Percentiles rank a stretch among this genome's conserved stretches.
phyloP scores from a whole-genome alignment of 2,888 invertebrate genomes.

The Mythimna albipuncta region DNA sequence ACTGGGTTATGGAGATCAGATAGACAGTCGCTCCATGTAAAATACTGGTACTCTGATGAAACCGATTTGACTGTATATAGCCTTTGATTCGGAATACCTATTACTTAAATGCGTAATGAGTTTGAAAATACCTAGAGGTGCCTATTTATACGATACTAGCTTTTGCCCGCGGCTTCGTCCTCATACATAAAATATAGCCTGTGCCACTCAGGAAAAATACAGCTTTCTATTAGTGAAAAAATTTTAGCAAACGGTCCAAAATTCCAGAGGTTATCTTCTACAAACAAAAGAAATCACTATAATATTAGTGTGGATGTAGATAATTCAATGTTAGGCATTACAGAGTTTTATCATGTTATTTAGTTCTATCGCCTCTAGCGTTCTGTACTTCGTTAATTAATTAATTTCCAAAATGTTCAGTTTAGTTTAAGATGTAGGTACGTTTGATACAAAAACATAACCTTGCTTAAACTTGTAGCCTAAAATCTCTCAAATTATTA shows the following conservation, averaged over 20 bases:
- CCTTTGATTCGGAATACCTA: conserved; percentile 20
- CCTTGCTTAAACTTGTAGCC: not conserved
- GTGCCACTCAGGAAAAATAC: too few relatives aligned
- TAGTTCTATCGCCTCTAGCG: conserved; percentile 22
- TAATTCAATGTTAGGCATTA: conserved; percentile 8
- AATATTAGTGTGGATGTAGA: too few relatives aligned
- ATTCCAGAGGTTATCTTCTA: too few relatives aligned
- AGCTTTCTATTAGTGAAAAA: too few relatives aligned
- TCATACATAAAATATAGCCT: too few relatives aligned
- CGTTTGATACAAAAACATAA: conserved; percentile 9
- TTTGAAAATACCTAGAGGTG: conserved; percentile 12
- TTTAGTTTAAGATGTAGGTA: not conserved
- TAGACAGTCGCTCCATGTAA: too few relatives aligned
- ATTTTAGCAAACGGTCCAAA: too few relatives aligned
- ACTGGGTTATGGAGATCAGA: too few relatives aligned
- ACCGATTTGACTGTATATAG: too few relatives aligned
- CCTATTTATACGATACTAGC: conserved; percentile 2
- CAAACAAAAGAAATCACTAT: too few relatives aligned
- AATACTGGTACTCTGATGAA: too few relatives aligned
- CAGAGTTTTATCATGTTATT: conserved; percentile 25
- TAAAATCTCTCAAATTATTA: not conserved
- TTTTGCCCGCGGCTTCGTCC: too few relatives aligned
- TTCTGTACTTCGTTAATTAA: conserved; percentile 43
- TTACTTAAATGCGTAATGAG: conserved; percentile 18
- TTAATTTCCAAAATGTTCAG: conserved; percentile 30